A percentile compares a stretch with the other conserved stretches of the same genome.
Conservation (phyloP, 2,113 vertebrate species). For the Thomomys bottae region DNA sequence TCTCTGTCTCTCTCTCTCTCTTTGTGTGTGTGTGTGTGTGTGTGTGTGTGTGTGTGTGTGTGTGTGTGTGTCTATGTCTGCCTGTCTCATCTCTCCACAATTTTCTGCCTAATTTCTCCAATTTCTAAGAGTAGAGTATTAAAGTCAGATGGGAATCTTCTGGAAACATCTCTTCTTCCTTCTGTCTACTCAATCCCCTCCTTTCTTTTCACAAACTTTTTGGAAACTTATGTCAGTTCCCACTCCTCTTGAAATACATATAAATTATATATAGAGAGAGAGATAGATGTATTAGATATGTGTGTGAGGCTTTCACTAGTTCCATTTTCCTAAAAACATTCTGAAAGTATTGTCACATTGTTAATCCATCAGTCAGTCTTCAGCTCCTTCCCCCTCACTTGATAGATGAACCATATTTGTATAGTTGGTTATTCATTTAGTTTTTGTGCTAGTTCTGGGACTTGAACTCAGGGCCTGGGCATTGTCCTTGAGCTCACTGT, state of each 20-base stretch:
- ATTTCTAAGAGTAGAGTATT: not conserved
- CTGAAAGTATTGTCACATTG: too few species aligned
- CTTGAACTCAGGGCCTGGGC: too few species aligned
- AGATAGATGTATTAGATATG: not conserved
- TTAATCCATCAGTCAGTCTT: not conserved
- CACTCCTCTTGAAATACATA: too few species aligned
- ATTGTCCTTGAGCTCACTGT: too few species aligned
- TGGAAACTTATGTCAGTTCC: not conserved
- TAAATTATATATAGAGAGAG: too few species aligned
- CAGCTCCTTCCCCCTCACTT: too few species aligned
- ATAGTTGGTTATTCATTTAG: not conserved
- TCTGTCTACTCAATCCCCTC: not conserved
- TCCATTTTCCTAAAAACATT: not conserved
- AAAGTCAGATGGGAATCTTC: not conserved
- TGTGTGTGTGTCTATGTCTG: too few species aligned
- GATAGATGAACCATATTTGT: not conserved
- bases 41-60: too few species aligned
- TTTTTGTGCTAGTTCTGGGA: too few species aligned
- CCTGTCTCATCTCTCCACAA: too few species aligned
- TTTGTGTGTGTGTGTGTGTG: too few species aligned
- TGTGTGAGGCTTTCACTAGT: not conserved
- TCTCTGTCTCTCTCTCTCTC: too few species aligned
- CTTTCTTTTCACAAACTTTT: not conserved
- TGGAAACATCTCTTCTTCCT: not conserved
- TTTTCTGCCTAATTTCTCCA: not conserved